Evolutionary conservation across 2,113 vertebrate species (phyloP), one percentile per base, ranked within the genome.

Genomic region (Desmodus rotundus): DNA sequence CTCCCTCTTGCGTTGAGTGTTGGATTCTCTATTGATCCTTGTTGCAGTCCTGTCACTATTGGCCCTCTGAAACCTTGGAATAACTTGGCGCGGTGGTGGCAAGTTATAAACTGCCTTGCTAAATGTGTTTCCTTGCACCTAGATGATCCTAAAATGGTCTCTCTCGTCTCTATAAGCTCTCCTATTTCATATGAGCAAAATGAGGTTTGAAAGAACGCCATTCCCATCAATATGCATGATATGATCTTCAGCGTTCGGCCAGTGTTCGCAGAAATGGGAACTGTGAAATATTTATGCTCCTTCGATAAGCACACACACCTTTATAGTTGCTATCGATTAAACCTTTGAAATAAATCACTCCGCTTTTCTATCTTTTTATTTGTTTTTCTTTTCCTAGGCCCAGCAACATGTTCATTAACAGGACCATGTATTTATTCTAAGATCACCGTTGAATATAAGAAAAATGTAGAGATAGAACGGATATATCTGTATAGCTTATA

Each of bases 221-320:
- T 74, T 88, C 89, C 72, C 89, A 89, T 95, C 86, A 94, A 89
- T 81, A 93, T 83, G 52, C n/a, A 68, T 78, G 45, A 85, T n/a
- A 89, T 5, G 17, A 76, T 91, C 73, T 86, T 78, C 77, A 76
- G 56, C 78, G 67, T 74, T 92, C 73, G 80, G 47, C 43, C 90
- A 91, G 63, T 78, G 41, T 84, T 87, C 87, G n/a, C 65, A 95
- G 91, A 47, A 93, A 87, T 70, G 50, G 56, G 56, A 89, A 94
- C 16, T 91, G 63, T 96, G 87, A 91, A 96, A 95, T 93, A 97
- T 95, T 96, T 80, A 96, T 95, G 52, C 15, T 63, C 58, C 33
- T 94, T 96, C 13, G 0, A 81, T 91, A 96, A 93, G 70, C 17
- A 56, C 11, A 87, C 38, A 83, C 31, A 81, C 41, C 15, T 95